These are phyloP conservation scores for Tipula unca DNA, from an alignment of 2,888 invertebrate species.

Conservation along the genomic window DNA sequence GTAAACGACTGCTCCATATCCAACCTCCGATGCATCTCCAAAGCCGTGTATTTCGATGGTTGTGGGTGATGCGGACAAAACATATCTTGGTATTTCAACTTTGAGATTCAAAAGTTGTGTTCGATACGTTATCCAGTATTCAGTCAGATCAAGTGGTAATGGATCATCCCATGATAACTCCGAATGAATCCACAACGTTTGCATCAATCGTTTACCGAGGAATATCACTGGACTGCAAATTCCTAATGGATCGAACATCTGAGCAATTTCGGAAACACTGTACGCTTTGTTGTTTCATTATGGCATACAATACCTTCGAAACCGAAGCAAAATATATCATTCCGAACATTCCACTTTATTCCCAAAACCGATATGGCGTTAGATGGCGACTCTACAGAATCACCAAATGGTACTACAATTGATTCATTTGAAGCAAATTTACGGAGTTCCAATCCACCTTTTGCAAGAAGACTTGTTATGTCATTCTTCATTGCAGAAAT, in stretches of 20 bases:
- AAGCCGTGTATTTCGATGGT: background rate
- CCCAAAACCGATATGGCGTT: background rate
- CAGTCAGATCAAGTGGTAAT: background rate
- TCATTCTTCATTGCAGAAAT: background rate
- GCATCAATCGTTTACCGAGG: background rate
- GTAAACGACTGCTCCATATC: no score
- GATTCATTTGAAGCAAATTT: background rate
- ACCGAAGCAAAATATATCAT: background rate
- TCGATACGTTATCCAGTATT: background rate
- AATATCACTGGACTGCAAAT: background rate
- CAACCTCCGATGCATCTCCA: background rate
- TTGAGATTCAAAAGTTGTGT: no score
- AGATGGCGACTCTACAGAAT: no score
- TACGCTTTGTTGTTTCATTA: background rate
- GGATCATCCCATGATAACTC: background rate
- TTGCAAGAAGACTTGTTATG: background rate
- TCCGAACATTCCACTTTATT: background rate
- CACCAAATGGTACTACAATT: no score
- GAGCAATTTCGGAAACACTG: background rate
- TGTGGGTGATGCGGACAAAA: no score
- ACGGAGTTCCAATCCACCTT: background rate
- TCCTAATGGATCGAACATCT: background rate
- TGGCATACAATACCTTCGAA: background rate
- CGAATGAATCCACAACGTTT: background rate
- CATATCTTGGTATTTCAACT: no score